These are phyloP conservation scores for Melanotaenia parkinsoni DNA, from an alignment of 2,797 vertebrate genomes.

Conservation along the genomic window DNA sequence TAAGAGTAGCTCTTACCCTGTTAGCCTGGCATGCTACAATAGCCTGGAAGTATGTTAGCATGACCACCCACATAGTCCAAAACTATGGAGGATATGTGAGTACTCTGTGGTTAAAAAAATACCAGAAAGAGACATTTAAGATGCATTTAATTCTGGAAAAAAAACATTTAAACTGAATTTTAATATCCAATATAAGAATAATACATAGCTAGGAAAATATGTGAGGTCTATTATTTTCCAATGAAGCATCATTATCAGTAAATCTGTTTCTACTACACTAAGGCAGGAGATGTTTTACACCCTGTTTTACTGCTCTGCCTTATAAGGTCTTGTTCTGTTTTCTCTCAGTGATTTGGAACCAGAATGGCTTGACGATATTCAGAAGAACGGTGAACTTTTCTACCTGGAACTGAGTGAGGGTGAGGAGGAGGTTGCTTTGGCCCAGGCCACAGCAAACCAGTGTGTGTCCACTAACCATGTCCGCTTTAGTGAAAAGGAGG, in stretches of 20 bases:
- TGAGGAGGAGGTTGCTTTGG: slow-evolving; percentile 87
- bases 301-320: no score
- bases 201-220: no score
- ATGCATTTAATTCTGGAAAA: no score
- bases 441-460: slow-evolving; percentile 77
- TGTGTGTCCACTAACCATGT: slow-evolving; percentile 87
- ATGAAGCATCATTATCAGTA: no score
- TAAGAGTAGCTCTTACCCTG: not conserved
- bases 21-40: not conserved
- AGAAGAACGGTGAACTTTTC: slow-evolving; percentile 96
- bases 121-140: not conserved
- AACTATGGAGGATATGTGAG: not conserved
- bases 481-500: slow-evolving; percentile 92
- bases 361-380: slow-evolving; percentile 94
- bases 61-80: not conserved
- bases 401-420: slow-evolving; percentile 95
- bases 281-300: no score
- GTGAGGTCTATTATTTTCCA: no score
- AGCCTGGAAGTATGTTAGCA: not conserved
- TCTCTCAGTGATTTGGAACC: slow-evolving; percentile 90
- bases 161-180: no score
- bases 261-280: no score
- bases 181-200: no score
- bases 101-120: not conserved
- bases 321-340: not conserved